Conservation (phyloP, 2,113 vertebrate species). For the Brachirus orientalis region DNA sequence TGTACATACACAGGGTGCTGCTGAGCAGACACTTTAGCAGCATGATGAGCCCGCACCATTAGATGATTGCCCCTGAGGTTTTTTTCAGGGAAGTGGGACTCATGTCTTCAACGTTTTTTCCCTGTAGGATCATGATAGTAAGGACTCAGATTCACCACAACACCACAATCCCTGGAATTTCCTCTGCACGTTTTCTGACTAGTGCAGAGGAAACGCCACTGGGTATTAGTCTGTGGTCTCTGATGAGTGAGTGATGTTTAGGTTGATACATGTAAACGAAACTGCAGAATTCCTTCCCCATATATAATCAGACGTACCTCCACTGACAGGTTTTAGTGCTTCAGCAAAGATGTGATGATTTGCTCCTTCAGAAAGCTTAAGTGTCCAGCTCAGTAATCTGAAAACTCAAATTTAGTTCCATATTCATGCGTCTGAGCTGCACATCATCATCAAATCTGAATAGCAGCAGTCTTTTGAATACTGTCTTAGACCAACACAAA, state of each 20-base stretch:
- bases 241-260: constrained; percentile 6
- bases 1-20: constrained; percentile 45
- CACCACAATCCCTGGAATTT: constrained; percentile 17
- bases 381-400: neutral
- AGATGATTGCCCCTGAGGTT: constrained; percentile 70
- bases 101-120: constrained; percentile 43
- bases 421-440: constrained; percentile 8
- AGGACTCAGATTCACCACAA: constrained; percentile 30
- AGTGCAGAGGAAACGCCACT: neutral
- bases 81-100: constrained; percentile 44
- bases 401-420: constrained; percentile 2
- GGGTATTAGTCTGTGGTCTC: neutral
- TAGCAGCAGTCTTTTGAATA: constrained; percentile 24
- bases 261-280: neutral
- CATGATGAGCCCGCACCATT: constrained; percentile 60
- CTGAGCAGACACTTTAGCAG: constrained; percentile 70
- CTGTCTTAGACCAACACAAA: constrained; percentile 22
- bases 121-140: constrained; percentile 16
- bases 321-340: constrained; percentile 22
- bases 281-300: constrained; percentile 15
- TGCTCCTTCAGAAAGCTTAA: constrained; percentile 7
- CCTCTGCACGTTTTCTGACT: neutral
- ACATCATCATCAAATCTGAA: constrained; percentile 26
- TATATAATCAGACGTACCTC: constrained; percentile 17
- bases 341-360: constrained; percentile 1